A percentile compares a stretch with the other conserved stretches of the same genome.
These are phyloP conservation scores for Cephus rjabovi DNA, from an alignment of 2,888 invertebrate species.

Conservation along the genomic window DNA sequence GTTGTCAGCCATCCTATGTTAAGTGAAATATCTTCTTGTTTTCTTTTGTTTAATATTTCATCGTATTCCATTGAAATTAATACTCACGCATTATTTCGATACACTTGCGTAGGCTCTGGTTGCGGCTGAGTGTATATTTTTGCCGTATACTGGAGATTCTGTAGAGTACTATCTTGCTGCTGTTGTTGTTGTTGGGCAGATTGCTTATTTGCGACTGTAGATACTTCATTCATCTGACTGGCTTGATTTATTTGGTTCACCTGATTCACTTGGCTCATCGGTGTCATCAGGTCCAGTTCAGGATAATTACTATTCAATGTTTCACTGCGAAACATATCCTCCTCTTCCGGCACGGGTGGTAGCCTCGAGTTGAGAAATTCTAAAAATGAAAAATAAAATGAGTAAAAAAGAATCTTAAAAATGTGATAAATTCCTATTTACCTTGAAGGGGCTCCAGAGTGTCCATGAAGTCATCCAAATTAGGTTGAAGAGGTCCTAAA, in stretches of 20 bases:
- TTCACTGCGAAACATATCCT: conserved; percentile 58
- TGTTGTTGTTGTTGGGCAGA: conserved; percentile 29
- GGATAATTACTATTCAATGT: conserved; percentile 53
- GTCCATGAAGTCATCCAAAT: conserved; percentile 95
- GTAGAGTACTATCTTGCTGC: conserved; percentile 48
- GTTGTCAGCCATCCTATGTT: conserved; percentile 32
- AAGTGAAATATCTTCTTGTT: background rate
- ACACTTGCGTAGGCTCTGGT: conserved; percentile 43
- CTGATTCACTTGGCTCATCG: conserved; percentile 51
- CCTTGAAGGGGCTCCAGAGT: conserved; percentile 87
- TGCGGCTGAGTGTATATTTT: conserved; percentile 61
- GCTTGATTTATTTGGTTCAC: conserved; percentile 19
- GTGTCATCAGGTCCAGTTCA: conserved; percentile 59
- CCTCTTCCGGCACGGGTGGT: conserved; percentile 74
- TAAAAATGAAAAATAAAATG: conserved; percentile 46
- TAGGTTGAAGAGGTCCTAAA: conserved; percentile 95
- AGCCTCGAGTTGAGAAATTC: conserved; percentile 72
- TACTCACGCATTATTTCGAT: conserved; percentile 56
- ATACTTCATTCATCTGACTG: conserved; percentile 23
- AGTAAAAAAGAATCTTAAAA: conserved; percentile 2
- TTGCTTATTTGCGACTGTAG: conserved; percentile 32
- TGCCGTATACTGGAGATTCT: conserved; percentile 61
- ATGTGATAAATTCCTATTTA: conserved; percentile 53
- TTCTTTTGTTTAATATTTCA: background rate
- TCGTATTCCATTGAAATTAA: conserved; percentile 6